Evolutionary conservation across 1,140 invertebrate species (phyloP).

Genomic region (Nephotettix cincticeps): DNA sequence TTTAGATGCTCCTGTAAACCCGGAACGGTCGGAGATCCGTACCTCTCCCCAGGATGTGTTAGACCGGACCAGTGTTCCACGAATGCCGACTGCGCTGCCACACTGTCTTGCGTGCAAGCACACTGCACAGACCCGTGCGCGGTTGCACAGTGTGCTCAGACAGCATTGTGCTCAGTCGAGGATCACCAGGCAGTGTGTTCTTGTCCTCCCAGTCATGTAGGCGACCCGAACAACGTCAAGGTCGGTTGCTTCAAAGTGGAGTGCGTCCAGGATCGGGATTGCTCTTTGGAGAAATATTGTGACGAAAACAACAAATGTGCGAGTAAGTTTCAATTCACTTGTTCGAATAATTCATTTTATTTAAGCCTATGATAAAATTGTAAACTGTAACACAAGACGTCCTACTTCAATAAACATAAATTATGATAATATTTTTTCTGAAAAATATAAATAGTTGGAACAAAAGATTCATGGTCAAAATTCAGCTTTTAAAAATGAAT

Average conservation of each 20-base stretch:
- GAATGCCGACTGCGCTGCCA: slow-evolving; percentile 68
- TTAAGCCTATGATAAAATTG: too few species aligned
- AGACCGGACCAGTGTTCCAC: slow-evolving; percentile 67
- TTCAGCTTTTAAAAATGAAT: too few species aligned
- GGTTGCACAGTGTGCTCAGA: slow-evolving; percentile 62
- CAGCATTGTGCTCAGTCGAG: slow-evolving; percentile 68
- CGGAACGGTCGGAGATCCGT: slow-evolving; percentile 77
- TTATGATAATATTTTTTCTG: too few species aligned
- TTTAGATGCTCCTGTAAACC: slow-evolving; percentile 75
- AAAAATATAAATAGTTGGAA: too few species aligned
- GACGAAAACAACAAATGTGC: slow-evolving; percentile 76
- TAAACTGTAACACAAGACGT: too few species aligned
- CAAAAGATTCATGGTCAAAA: too few species aligned
- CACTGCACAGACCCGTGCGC: slow-evolving; percentile 77
- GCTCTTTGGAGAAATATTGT: slow-evolving; percentile 71
- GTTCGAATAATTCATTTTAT: too few species aligned
- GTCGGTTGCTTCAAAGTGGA: slow-evolving; percentile 82
- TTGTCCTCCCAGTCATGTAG: slow-evolving; percentile 76
- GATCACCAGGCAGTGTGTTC: slow-evolving; percentile 68
- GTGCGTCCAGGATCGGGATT: slow-evolving; percentile 74
- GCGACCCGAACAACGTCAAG: slow-evolving; percentile 69
- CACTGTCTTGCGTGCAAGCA: slow-evolving; percentile 66
- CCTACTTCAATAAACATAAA: too few species aligned
- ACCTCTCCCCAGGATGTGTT: slow-evolving; percentile 65
- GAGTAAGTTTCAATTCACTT: too few species aligned